Conservation (phyloP, 2,113 vertebrate species). For the Castor canadensis region DNA sequence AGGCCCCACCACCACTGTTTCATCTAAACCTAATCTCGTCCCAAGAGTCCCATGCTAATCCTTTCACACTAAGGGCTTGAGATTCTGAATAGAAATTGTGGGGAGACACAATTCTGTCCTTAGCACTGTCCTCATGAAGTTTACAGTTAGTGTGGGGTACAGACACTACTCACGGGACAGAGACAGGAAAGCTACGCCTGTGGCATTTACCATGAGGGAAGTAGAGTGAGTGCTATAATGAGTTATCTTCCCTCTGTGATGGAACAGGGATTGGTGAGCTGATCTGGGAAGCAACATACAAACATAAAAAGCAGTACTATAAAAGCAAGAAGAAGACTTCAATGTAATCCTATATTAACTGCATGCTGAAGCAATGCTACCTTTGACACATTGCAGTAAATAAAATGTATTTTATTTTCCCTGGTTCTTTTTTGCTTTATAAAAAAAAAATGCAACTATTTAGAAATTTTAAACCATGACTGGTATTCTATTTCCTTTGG, state of each 20-base stretch:
- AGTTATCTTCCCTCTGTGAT: no score
- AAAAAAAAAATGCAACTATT: no score
- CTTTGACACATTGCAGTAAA: not conserved
- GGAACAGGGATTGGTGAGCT: no score
- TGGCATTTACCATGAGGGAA: not conserved
- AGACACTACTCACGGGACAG: not conserved
- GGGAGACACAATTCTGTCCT: not conserved
- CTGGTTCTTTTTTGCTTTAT: not conserved
- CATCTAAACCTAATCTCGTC: not conserved
- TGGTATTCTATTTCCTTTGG: not conserved
- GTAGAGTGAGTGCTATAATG: no score
- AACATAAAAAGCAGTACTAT: not conserved
- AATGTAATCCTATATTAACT: not conserved
- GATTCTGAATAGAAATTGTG: not conserved
- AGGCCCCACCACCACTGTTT: not conserved
- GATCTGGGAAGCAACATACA: not conserved
- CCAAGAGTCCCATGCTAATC: not conserved
- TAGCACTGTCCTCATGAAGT: not conserved
- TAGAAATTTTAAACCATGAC: not conserved
- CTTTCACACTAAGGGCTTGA: no score
- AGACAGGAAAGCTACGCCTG: not conserved
- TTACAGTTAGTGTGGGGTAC: not conserved
- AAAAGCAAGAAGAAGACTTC: not conserved
- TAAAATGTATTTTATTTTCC: not conserved
- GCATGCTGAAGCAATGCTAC: not conserved